Evolutionary conservation across 2,797 vertebrate genomes (phyloP), one percentile per base, ranked within the genome.

Genomic region (Acropternis orthonyx): DNA sequence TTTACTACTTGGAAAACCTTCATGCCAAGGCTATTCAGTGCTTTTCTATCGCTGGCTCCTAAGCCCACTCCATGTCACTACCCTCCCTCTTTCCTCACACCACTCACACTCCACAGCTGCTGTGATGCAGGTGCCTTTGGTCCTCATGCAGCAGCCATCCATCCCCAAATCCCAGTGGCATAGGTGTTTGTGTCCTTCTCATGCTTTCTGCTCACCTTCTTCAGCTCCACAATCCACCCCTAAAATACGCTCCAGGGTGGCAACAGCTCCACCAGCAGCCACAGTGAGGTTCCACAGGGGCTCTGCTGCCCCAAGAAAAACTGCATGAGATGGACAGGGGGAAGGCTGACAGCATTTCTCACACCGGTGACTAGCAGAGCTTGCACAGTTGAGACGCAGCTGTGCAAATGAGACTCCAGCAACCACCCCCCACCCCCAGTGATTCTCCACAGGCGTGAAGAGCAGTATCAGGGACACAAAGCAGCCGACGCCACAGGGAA

Each of bases 321-420:
- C 37, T 49, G 24, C 5, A 2, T 12, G 34, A 28, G 41, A 43
- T 17, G 14, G 46, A 30, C 44, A 67, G 48, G 23, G 58, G 28
- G 6, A 71, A 68, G 41, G 44, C 62, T 84, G 54, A 34, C 43
- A 59, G 51, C 51, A 9, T 56, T 92, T 90, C 51, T 85, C 58
- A 39, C 27, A 52, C 9, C 8, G 19, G 59, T 36, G 61, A 80
- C 84, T 27, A 71, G 52, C 44, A 71, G 56, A 76, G 66, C 49
- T 68, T 28, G 66, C 41, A 73, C 54, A 41, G 62, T 46, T 65
- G 61, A 66, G 65, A 46, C 11, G 24, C 63, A 94, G 86, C 80
- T 94, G 86, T 78, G 81, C 91, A 89, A 94, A 87, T 89, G 84
- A 91, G 78, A 88, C 68, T 54, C 66, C 73, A 41, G 77, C 63